Evolutionary conservation across 2,113 vertebrate genomes (phyloP).

Genomic region (Butorides virescens): DNA sequence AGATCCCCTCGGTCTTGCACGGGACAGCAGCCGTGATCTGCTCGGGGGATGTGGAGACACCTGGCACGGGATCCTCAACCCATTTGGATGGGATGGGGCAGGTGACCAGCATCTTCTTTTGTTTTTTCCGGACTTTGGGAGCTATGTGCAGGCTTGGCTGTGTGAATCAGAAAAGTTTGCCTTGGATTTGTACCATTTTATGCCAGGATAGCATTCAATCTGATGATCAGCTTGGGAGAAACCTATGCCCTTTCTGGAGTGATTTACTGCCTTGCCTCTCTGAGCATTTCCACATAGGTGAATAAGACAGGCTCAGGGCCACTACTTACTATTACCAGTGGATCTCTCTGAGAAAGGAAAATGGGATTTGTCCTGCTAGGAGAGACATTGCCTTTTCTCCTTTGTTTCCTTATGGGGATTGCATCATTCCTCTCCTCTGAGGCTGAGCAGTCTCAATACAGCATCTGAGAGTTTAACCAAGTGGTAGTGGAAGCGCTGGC

Average conservation of each 20-base stretch:
- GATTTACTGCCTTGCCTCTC: neutral
- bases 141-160: neutral
- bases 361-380: neutral
- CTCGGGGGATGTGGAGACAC: neutral
- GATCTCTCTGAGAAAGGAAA: neutral
- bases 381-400: neutral
- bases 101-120: neutral
- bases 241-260: neutral
- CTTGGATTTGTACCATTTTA: neutral
- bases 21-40: neutral
- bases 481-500: neutral
- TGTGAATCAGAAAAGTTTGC: neutral
- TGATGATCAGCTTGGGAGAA: neutral
- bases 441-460: neutral
- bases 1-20: neutral
- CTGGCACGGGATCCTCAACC: neutral
- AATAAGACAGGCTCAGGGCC: neutral
- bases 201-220: neutral
- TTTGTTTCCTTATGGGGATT: neutral
- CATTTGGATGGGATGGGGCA: rapidly evolving
- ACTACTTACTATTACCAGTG: neutral
- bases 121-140: neutral
- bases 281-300: neutral
- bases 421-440: neutral
- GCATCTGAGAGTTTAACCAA: neutral